Percentiles rank a stretch among this genome's conserved stretches.
phyloP scores from a whole-genome alignment of 1,140 invertebrate species.

The Cotesia glomerata region DNA sequence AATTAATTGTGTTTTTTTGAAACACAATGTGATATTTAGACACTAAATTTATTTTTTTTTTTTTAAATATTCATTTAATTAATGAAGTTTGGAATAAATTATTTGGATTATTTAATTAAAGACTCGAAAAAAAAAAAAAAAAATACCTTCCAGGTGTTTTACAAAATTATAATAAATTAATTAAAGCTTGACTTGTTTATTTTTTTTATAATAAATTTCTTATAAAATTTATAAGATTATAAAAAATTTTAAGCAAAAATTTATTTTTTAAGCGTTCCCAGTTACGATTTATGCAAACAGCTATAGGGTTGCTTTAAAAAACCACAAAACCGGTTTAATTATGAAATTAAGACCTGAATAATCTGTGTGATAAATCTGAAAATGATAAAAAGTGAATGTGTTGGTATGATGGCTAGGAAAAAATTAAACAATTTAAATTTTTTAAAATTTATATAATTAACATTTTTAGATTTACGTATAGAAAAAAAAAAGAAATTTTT shows the following conservation, averaged over 20 bases:
- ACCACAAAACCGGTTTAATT: no score
- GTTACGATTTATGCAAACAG: constrained; percentile 6
- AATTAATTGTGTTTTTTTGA: constrained; percentile 37
- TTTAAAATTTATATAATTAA: constrained; percentile 10
- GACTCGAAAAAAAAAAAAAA: constrained; percentile 29
- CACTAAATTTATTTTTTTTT: constrained; percentile 46
- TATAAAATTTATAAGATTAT: constrained; percentile 1
- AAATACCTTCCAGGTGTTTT: constrained; percentile 51
- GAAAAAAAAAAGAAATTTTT: constrained; percentile 15
- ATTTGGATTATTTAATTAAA: neutral
- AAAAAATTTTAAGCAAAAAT: neutral
- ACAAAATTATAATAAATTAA: neutral
- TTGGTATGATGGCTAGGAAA: constrained; percentile 1
- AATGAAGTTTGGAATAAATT: constrained; percentile 21
- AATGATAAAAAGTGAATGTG: neutral
- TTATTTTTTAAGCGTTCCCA: constrained; percentile 13
- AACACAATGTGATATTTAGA: constrained; percentile 57
- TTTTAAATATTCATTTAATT: constrained; percentile 15
- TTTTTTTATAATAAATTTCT: constrained; percentile 48
- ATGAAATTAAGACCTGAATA: neutral
- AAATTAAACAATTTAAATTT: constrained; percentile 11
- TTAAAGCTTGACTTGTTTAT: constrained; percentile 52
- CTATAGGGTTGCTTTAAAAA: neutral
- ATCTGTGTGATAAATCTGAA: constrained; percentile 3
- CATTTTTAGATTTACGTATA: constrained; percentile 15